phyloP scores from a whole-genome alignment of 1,140 invertebrate genomes.

The Cardiocondyla obscurior region DNA sequence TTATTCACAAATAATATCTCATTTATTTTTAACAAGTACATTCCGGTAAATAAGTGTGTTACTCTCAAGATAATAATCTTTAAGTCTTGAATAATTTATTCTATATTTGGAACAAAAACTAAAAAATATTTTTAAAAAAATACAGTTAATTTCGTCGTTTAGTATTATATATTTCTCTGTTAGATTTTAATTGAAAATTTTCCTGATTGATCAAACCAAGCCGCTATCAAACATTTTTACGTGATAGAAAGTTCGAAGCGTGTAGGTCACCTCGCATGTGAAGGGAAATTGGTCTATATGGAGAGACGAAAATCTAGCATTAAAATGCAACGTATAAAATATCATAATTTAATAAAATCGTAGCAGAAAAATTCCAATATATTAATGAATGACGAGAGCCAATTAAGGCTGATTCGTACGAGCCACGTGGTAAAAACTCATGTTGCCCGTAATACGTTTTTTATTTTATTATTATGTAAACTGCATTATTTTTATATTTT shows the following conservation, averaged over 20 bases:
- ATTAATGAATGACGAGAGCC: conserved; percentile 9
- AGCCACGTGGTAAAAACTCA: neutral
- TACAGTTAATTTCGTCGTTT: neutral
- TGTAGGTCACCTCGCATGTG: neutral
- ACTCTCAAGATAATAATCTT: neutral
- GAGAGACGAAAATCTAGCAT: neutral
- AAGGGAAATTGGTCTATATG: conserved; percentile 11
- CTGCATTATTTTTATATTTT: too few relatives aligned
- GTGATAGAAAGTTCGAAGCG: neutral
- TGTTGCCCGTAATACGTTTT: neutral
- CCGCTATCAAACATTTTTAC: conserved; percentile 27
- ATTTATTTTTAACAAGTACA: neutral
- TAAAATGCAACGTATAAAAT: conserved; percentile 6
- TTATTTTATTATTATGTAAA: neutral
- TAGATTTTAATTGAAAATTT: neutral
- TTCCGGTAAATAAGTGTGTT: neutral
- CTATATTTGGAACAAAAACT: neutral
- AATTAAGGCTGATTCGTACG: neutral
- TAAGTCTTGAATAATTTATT: neutral
- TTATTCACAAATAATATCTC: conserved; percentile 32
- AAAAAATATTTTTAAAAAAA: neutral
- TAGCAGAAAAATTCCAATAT: neutral
- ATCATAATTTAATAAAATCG: conserved; percentile 1
- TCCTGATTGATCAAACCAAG: neutral
- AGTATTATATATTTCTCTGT: neutral